Evolutionary conservation across 2,888 invertebrate species (phyloP), one percentile per base, ranked within the genome.

Genomic region (Caenorhabditis virilis): DNA sequence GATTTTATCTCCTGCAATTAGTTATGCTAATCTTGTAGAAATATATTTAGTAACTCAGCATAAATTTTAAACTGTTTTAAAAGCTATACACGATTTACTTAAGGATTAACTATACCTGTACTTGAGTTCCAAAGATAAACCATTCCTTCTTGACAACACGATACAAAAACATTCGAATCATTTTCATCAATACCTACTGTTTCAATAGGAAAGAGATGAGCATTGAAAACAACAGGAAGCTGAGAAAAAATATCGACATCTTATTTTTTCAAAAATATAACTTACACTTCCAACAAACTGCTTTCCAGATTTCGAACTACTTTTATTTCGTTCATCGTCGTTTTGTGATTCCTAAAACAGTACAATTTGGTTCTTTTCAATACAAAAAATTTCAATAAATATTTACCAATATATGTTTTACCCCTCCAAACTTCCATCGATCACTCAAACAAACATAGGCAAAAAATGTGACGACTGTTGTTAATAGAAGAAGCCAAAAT

Each of bases 191-290:
- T 26, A 2, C 42, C 48, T 7, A 67, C 46, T 7, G 72, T 65
- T 69, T 78, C 78, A 22, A 78, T 69, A 2, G 77, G 77, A 47
- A 71, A 70, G 2, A 70, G 71, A 35, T 78, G 78, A n/a, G 71
- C 66, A 25, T 67, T 66, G 49, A 72, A 78, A 1, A 63, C 58
- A 4, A 76, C 62, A 7, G 76, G 77, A 2, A 69, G 56, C 74
- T 77, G 41, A 27, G 72, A 51, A 46, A 9, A 16, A 11, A 39
- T 16, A 18, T 5, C 9, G 23, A 16, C 30, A 15, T n/a, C 7
- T 22, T 4, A n/a, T 27, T 45, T 45, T 45, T 27, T 45, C 9
- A 26, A 26, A 27, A 47, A 25, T 15, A 5, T 25, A 22, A 6
- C 50, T 27, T 16, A 62, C 61, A 36, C 54, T 55, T 27, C 58